Evolutionary conservation across 2,113 vertebrate genomes (phyloP).

Genomic region (Poeciliopsis prolifica): DNA sequence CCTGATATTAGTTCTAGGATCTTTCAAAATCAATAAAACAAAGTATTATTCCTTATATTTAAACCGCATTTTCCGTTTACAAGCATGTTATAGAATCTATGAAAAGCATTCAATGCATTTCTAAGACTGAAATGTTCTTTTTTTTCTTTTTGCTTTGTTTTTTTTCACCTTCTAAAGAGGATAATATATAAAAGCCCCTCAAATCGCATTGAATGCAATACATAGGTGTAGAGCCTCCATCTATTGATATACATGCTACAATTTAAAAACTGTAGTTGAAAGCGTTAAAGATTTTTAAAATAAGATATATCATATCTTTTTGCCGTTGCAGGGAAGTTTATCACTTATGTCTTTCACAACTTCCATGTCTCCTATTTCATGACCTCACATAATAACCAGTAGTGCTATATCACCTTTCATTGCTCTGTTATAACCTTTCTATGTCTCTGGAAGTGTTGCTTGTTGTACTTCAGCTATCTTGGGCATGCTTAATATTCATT

Average conservation of each 20-base stretch:
- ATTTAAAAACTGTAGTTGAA: neutral
- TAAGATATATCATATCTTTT: neutral
- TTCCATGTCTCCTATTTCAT: neutral
- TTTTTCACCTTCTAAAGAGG: neutral
- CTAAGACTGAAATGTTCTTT: neutral
- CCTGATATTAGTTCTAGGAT: neutral
- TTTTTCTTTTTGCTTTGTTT: neutral
- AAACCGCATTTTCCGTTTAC: neutral
- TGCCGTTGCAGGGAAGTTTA: neutral
- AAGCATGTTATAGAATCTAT: neutral
- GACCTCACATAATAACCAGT: neutral
- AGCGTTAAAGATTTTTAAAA: neutral
- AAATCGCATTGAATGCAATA: neutral
- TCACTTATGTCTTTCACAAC: neutral
- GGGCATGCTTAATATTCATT: neutral
- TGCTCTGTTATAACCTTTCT: neutral
- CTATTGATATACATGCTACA: neutral
- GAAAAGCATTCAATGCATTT: no score
- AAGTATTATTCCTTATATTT: neutral
- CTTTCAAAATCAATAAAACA: neutral
- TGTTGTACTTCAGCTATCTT: neutral
- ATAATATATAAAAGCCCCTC: neutral
- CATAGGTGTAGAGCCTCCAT: neutral
- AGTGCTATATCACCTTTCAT: slow-evolving; percentile 19
- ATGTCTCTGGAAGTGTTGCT: neutral